Evolutionary conservation across 1,140 invertebrate genomes (phyloP).

Genomic region (Psix sp.): DNA sequence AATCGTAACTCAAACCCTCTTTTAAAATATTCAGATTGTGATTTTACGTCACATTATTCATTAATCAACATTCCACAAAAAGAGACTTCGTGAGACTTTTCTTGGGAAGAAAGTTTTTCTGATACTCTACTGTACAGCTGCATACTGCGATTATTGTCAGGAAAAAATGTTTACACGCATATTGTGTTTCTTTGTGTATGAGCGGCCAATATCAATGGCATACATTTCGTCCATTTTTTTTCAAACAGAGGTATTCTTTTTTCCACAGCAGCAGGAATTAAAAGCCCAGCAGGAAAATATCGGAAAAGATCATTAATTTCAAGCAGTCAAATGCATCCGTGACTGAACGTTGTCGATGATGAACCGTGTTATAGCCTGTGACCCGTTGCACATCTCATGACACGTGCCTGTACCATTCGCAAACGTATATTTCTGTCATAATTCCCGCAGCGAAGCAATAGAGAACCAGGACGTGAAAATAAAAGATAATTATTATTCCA

Average conservation of each 20-base stretch:
- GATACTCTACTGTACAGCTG: too few species aligned
- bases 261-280: conserved; percentile 58
- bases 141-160: conserved; percentile 22
- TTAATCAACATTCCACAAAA: too few species aligned
- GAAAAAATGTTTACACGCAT: conserved; percentile 22
- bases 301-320: conserved; percentile 69
- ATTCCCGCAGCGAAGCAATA: conserved; percentile 60
- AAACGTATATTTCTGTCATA: conserved; percentile 60
- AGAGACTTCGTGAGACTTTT: too few species aligned
- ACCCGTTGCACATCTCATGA: conserved; percentile 63
- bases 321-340: conserved; percentile 64
- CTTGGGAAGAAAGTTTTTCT: too few species aligned
- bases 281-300: conserved; percentile 65
- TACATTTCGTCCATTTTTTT: conserved; percentile 37
- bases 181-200: conserved; percentile 30
- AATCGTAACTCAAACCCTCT: too few species aligned
- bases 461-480: conserved; percentile 58
- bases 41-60: too few species aligned
- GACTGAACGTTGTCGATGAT: conserved; percentile 63
- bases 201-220: conserved; percentile 30
- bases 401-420: conserved; percentile 60
- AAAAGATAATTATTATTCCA: conserved; percentile 63
- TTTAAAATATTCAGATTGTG: too few species aligned
- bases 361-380: conserved; percentile 65
- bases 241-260: conserved; percentile 42